These are phyloP conservation scores for Agrochola lota DNA, from an alignment of 2,888 invertebrate genomes.

Conservation along the genomic window DNA sequence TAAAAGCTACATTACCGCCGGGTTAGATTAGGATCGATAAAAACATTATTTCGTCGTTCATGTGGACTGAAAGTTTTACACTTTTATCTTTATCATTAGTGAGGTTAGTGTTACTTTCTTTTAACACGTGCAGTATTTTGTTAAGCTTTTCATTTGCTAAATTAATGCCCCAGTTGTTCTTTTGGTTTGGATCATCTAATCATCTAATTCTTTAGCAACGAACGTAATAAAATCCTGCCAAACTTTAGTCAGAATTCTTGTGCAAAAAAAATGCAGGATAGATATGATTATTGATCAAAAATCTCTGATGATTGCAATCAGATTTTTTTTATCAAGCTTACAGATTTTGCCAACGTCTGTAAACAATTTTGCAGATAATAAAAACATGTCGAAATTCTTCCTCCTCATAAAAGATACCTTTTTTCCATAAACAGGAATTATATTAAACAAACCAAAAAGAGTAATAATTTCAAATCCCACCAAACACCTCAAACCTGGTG, in stretches of 20 bases:
- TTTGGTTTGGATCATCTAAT: too few species aligned
- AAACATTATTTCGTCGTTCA: constrained; percentile 13
- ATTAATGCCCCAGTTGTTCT: too few species aligned
- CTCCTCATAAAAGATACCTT: too few species aligned
- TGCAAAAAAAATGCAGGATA: too few species aligned
- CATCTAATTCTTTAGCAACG: too few species aligned
- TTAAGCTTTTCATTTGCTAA: too few species aligned
- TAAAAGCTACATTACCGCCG: constrained; percentile 12
- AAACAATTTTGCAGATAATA: neutral
- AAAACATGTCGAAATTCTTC: neutral
- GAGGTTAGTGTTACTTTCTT: neutral
- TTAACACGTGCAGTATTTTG: too few species aligned
- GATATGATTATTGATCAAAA: too few species aligned
- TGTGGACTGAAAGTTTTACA: neutral
- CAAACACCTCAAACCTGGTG: constrained; percentile 33
- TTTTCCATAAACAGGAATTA: neutral
- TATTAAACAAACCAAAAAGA: neutral
- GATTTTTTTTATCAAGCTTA: neutral
- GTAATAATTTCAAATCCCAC: constrained; percentile 12
- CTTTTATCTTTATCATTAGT: neutral
- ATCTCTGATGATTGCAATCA: neutral
- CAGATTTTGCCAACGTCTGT: neutral
- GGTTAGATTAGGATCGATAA: constrained; percentile 26
- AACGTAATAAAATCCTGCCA: too few species aligned
- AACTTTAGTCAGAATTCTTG: neutral